phyloP scores from a whole-genome alignment of 2,797 vertebrate genomes.

The Enteromius treurensis region DNA sequence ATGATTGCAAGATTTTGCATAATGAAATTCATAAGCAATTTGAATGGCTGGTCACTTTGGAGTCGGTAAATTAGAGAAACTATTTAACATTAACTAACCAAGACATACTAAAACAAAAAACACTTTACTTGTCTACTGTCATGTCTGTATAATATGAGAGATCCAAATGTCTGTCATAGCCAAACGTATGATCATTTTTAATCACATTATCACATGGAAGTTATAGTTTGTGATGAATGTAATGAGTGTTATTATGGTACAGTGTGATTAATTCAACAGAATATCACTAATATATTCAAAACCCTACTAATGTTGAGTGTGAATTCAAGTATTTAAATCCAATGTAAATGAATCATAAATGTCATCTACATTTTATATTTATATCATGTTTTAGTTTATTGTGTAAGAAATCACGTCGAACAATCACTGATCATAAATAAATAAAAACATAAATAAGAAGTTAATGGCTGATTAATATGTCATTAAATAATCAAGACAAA shows the following conservation, averaged over 20 bases:
- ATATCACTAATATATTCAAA: neutral
- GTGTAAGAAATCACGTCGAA: neutral
- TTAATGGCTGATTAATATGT: neutral
- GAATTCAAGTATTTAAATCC: neutral
- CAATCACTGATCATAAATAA: conserved; percentile 17
- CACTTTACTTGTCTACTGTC: neutral
- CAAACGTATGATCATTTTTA: neutral
- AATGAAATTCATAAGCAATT: neutral
- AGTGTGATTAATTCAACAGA: neutral
- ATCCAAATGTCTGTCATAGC: neutral
- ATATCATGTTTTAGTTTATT: conserved; percentile 17
- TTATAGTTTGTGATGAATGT: neutral
- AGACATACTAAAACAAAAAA: neutral
- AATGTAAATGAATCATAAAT: neutral
- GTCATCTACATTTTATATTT: neutral
- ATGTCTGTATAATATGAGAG: neutral
- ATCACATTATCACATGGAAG: neutral
- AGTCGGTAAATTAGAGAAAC: neutral
- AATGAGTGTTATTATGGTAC: neutral
- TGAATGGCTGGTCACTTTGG: neutral
- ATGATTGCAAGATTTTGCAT: neutral
- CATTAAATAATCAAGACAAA: neutral
- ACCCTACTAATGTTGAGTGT: neutral
- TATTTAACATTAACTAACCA: neutral
- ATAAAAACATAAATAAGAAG: conserved; percentile 3